Conservation (phyloP, 1,140 invertebrate genomes). For the Venturia canescens region DNA sequence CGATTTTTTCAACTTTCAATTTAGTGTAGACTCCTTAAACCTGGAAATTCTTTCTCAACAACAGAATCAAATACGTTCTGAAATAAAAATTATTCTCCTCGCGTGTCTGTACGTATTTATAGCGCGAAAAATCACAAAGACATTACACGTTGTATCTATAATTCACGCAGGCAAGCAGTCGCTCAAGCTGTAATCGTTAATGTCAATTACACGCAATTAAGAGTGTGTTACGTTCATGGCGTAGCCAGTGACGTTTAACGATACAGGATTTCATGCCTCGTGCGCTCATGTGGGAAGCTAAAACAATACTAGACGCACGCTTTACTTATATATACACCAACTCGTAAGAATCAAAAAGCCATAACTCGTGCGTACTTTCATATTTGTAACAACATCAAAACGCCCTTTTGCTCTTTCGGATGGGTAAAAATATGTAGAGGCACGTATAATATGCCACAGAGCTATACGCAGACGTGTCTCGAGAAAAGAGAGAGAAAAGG, state of each 20-base stretch:
- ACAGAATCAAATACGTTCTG: too few species aligned
- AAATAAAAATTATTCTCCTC: too few species aligned
- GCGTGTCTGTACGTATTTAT: too few species aligned
- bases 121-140: background rate
- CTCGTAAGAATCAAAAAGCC: background rate
- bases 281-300: background rate
- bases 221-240: background rate
- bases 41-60: too few species aligned
- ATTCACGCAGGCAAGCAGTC: background rate
- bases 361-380: background rate
- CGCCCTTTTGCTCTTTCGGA: background rate
- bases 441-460: background rate
- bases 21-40: too few species aligned
- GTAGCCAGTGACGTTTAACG: background rate
- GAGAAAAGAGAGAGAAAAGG: background rate
- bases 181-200: slow-evolving; percentile 27
- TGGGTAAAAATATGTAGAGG: background rate
- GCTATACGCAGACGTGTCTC: background rate
- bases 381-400: background rate
- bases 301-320: background rate
- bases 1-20: too few species aligned
- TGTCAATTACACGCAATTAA: slow-evolving; percentile 15
- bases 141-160: background rate
- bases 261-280: background rate
- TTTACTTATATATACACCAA: background rate